Percentiles rank a stretch among this genome's conserved stretches.
Conservation (phyloP, 2,888 invertebrate genomes). For the Ornithoptera alexandrae region DNA sequence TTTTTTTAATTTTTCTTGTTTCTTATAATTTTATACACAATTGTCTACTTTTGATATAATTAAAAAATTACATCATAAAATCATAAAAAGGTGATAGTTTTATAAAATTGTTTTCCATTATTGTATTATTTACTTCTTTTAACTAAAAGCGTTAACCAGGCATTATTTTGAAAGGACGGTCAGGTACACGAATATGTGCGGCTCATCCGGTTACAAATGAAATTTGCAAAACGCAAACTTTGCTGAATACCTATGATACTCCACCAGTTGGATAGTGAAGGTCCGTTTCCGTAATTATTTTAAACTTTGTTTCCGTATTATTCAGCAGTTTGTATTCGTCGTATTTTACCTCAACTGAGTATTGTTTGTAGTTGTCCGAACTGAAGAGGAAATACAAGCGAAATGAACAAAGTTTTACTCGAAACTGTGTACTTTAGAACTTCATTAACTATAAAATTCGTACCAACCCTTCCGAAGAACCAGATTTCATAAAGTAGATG, state of each 20-base stretch:
- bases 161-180: too few relatives aligned
- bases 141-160: too few relatives aligned
- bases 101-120: too few relatives aligned
- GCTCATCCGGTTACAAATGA: not conserved
- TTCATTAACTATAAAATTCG: constrained; percentile 16
- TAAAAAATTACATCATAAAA: too few relatives aligned
- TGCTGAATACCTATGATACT: constrained; percentile 4
- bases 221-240: constrained; percentile 13
- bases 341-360: constrained; percentile 12
- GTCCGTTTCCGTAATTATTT: constrained; percentile 24
- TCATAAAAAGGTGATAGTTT: too few relatives aligned
- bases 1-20: too few relatives aligned
- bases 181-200: not conserved
- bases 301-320: constrained; percentile 16
- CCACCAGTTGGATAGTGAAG: constrained; percentile 6
- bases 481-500: too few relatives aligned
- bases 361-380: constrained; percentile 17
- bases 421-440: constrained; percentile 16
- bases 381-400: constrained; percentile 23
- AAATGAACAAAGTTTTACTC: constrained; percentile 27
- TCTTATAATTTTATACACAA: too few relatives aligned
- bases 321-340: constrained; percentile 8
- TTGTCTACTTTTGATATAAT: too few relatives aligned
- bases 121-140: too few relatives aligned
- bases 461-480: too few relatives aligned